Percentiles rank a stretch among this genome's conserved stretches.
Evolutionary conservation across 2,888 invertebrate genomes (phyloP).

Genomic region (Thelaira solivaga): DNA sequence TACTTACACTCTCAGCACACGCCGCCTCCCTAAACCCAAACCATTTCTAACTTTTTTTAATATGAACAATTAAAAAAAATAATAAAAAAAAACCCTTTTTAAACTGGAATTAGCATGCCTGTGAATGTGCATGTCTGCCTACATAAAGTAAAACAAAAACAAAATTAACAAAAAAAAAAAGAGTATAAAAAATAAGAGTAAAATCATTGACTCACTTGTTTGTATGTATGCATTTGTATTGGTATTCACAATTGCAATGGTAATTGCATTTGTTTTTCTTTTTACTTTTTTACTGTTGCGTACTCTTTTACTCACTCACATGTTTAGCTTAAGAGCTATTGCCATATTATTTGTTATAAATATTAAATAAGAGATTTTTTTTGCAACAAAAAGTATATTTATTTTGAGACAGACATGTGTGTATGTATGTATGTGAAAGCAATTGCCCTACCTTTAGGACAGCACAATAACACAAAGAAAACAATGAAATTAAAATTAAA

Average conservation of each 20-base stretch:
- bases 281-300: background rate
- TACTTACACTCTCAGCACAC: background rate
- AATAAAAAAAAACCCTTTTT: slow-evolving; percentile 1
- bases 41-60: background rate
- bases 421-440: background rate
- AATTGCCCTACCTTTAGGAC: slow-evolving; percentile 35
- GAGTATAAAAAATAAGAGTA: slow-evolving; percentile 8
- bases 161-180: background rate
- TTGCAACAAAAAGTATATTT: background rate
- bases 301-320: background rate
- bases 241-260: no score
- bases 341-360: slow-evolving; percentile 24
- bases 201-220: slow-evolving; percentile 40
- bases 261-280: slow-evolving; percentile 15
- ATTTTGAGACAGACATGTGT: background rate
- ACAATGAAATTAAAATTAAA: slow-evolving; percentile 25
- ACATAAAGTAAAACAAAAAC: background rate
- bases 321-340: background rate
- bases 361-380: slow-evolving; percentile 16
- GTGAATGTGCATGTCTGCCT: background rate
- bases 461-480: background rate
- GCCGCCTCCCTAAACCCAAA: background rate
- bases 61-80: no score
- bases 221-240: no score
- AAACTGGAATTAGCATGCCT: background rate